These are phyloP conservation scores for Platalea minor DNA, from an alignment of 2,797 vertebrate genomes.

Conservation along the genomic window DNA sequence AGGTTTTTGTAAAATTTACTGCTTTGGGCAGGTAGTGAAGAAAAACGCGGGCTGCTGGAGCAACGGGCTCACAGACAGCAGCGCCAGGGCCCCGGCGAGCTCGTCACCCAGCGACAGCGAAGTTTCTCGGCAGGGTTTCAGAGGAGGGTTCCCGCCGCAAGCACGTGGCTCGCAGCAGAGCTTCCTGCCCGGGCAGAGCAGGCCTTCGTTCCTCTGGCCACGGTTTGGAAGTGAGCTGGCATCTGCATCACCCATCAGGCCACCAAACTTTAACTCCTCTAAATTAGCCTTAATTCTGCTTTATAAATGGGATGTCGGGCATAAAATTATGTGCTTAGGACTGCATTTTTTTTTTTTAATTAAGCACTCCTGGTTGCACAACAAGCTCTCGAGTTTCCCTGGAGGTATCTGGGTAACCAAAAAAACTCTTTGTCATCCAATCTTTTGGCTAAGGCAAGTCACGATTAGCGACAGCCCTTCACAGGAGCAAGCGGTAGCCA, in stretches of 20 bases:
- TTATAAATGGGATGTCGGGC: accelerated
- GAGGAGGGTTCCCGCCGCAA: not conserved
- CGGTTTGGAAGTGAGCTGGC: not conserved
- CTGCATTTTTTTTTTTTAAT: not conserved
- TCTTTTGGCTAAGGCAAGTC: not conserved
- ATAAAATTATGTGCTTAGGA: not conserved
- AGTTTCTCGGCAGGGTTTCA: not conserved
- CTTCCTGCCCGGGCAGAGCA: not conserved
- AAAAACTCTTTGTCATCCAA: not conserved
- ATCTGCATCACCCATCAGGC: not conserved
- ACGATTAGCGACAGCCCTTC: not conserved
- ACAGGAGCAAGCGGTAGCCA: too few species aligned
- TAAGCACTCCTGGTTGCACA: not conserved
- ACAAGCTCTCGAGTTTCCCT: not conserved
- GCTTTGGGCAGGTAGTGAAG: accelerated
- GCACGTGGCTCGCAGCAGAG: not conserved
- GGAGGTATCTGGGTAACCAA: not conserved
- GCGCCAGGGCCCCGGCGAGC: not conserved
- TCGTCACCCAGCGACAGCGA: not conserved
- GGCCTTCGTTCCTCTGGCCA: not conserved
- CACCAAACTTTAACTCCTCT: not conserved
- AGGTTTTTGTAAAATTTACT: not conserved
- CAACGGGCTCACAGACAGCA: not conserved
- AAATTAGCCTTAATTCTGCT: not conserved
- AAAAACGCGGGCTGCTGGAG: not conserved